Percentiles rank a stretch among this genome's conserved stretches.
Conservation (phyloP, 2,888 invertebrate genomes). For the Lepeophtheirus nordmannii region DNA sequence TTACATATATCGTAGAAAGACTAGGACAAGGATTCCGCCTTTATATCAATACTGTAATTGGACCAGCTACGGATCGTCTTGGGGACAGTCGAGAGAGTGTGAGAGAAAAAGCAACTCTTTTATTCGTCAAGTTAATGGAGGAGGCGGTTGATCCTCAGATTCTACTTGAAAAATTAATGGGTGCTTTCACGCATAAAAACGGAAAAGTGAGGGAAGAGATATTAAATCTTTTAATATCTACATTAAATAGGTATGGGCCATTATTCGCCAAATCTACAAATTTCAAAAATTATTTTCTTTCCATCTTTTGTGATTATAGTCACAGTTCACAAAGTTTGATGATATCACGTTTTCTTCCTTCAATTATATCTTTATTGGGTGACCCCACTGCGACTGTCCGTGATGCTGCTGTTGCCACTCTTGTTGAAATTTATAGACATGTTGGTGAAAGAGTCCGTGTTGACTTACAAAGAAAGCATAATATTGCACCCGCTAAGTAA, state of each 20-base stretch:
- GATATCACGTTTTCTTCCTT: slow-evolving; percentile 62
- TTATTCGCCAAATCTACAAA: slow-evolving; percentile 24
- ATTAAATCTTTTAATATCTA: slow-evolving; percentile 59
- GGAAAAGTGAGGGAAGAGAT: slow-evolving; percentile 81
- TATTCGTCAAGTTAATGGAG: slow-evolving; percentile 54
- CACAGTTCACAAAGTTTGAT: slow-evolving; percentile 70
- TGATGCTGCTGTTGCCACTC: slow-evolving; percentile 65
- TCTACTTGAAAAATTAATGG: slow-evolving; percentile 53
- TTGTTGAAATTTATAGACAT: slow-evolving; percentile 80
- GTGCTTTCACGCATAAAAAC: slow-evolving; percentile 69
- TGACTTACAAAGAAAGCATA: slow-evolving; percentile 63
- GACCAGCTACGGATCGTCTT: slow-evolving; percentile 63
- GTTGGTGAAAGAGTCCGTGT: slow-evolving; percentile 70
- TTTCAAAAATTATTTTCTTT: slow-evolving; percentile 17
- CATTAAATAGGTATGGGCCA: slow-evolving; percentile 57
- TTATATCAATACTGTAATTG: slow-evolving; percentile 64
- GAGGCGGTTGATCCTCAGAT: slow-evolving; percentile 51
- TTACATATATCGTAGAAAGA: slow-evolving; percentile 66
- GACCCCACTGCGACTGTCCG: slow-evolving; percentile 75
- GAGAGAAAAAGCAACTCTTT: slow-evolving; percentile 54
- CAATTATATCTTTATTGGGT: slow-evolving; percentile 61
- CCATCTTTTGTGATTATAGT: slow-evolving; percentile 36
- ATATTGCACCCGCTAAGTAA: slow-evolving; percentile 36
- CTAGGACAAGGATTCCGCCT: slow-evolving; percentile 73
- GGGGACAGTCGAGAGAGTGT: slow-evolving; percentile 48